Evolutionary conservation across 2,797 vertebrate species (phyloP), one percentile per base, ranked within the genome.

Genomic region (Triplophysa yarkandensis): DNA sequence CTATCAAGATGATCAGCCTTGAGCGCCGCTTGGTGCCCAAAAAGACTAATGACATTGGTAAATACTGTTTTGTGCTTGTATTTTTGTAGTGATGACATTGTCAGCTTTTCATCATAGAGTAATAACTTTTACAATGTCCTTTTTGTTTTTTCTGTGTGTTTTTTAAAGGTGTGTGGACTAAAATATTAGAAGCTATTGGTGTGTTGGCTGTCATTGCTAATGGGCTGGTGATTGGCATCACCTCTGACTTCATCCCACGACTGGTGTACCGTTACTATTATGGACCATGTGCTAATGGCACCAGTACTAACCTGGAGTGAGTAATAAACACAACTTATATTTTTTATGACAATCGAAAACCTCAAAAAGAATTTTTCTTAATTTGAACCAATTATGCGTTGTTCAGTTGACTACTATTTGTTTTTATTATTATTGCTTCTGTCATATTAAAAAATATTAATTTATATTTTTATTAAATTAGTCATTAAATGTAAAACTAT

Each of bases 41-140:
- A 71, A 98, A 94, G 88, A 94, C 95, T 70, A 98, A 96, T 0
- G 92, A 95, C 84, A 98, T 98, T 0, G 95, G 96, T 98, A 85
- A 93, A 92, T 34, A 8, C 17, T 62, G 3, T 43, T 34, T 48
- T 36, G 32, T 14, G n/a, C 17, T 11, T 48, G 61, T 48, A 7
- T 58, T 6, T 68, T 16, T 71, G 21, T 50, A 4, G 32, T 39
- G 14, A 16, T 17, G 9, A 46, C 13, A 11, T 16, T 30, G 23
- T 66, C 50, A 13, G 68, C 66, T 21, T 52, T n/a, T 78, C 27
- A 46, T 32, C 46, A 34, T 43, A 1, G 6, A 44, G 17, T 64
- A 68, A 50, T 64, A 14, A 48, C 17, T 28, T 21, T 10, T 23
- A 11, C 43, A 4, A 43, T 30, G n/a, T 17, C 21, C 2, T 14